A percentile compares a stretch with the other conserved stretches of the same genome.
Conservation (phyloP, 2,888 invertebrate species). For the Rhorus exstirpatorius region DNA sequence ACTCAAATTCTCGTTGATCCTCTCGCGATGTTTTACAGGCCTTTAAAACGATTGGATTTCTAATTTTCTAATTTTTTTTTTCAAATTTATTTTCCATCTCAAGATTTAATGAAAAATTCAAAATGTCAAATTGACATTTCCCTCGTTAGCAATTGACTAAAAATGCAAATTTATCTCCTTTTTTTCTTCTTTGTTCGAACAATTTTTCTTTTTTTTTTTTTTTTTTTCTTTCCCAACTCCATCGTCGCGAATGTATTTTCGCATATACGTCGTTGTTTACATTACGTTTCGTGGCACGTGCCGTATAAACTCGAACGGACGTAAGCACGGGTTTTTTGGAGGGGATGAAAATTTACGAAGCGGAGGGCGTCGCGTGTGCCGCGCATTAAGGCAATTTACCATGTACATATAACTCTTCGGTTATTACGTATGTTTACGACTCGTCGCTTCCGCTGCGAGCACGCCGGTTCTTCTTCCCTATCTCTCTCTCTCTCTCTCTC, state of each 20-base stretch:
- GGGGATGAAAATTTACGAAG: slow-evolving; percentile 50
- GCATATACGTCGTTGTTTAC: slow-evolving; percentile 31
- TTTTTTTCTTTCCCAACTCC: background rate
- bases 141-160: too few relatives aligned
- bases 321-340: slow-evolving; percentile 14
- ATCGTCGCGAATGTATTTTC: background rate
- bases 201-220: background rate
- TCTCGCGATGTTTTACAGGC: too few relatives aligned
- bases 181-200: background rate
- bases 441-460: slow-evolving; percentile 73
- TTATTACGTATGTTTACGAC: slow-evolving; percentile 75
- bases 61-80: too few relatives aligned
- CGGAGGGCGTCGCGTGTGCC: slow-evolving; percentile 77
- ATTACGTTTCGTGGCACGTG: slow-evolving; percentile 47
- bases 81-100: too few relatives aligned
- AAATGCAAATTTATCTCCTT: background rate
- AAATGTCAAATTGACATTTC: too few relatives aligned
- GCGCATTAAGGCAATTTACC: slow-evolving; percentile 78
- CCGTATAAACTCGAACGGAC: background rate
- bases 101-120: too few relatives aligned
- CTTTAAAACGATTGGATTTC: too few relatives aligned
- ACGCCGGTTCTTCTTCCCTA: slow-evolving; percentile 62
- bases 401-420: slow-evolving; percentile 77
- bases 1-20: too few relatives aligned
- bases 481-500: slow-evolving; percentile 13